A percentile compares a stretch with the other conserved stretches of the same genome.
Evolutionary conservation across 2,113 vertebrate genomes (phyloP).

Genomic region (Glaucidium brasilianum): DNA sequence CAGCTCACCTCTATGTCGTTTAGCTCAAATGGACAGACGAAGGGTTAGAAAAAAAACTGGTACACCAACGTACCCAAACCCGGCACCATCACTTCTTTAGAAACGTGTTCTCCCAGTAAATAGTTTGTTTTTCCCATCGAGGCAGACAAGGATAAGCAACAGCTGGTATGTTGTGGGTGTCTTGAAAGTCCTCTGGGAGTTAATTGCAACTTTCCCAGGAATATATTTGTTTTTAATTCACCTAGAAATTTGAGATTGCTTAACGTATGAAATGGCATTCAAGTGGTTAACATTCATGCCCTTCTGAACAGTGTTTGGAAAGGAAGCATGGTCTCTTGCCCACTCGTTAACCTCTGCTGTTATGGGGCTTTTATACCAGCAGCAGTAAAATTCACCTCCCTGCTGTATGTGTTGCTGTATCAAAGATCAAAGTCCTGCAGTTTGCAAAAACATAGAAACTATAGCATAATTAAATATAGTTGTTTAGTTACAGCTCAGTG

Average conservation of each 20-base stretch:
- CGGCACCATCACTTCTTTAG: neutral
- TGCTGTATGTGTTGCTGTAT: neutral
- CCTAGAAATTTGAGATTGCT: neutral
- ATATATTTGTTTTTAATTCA: neutral
- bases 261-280: neutral
- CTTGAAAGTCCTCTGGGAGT: neutral
- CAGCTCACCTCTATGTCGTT: neutral
- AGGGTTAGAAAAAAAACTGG: neutral
- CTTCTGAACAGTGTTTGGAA: neutral
- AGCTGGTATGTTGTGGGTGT: neutral
- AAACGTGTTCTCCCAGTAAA: neutral
- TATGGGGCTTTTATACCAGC: neutral
- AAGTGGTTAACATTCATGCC: neutral
- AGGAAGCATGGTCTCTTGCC: neutral
- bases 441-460: neutral
- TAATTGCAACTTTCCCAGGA: neutral
- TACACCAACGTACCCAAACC: neutral
- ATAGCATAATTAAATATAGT: neutral
- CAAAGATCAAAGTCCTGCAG: neutral
- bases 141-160: neutral
- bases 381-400: constrained; percentile 24
- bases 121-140: neutral
- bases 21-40: neutral
- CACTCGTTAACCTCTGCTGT: constrained; percentile 2
- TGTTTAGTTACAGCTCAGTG: neutral